A percentile compares a stretch with the other conserved stretches of the same genome.
phyloP scores from a whole-genome alignment of 35 echinoderm and acorn worm genomes.

The Lytechinus pictus region DNA sequence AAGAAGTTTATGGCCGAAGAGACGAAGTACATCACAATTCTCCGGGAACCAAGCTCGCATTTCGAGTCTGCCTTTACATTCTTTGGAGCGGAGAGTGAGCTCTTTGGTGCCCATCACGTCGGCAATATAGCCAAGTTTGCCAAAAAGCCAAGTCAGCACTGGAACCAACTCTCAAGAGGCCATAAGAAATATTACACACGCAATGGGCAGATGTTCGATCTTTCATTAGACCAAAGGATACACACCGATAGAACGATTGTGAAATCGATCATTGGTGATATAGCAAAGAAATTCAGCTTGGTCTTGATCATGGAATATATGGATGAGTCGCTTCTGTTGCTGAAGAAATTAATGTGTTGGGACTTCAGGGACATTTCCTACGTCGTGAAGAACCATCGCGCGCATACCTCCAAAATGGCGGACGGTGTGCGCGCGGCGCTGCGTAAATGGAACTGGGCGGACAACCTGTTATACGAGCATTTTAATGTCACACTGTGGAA shows the following conservation, averaged over 20 bases:
- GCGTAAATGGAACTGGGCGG: constrained; percentile 60
- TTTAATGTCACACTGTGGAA: constrained; percentile 74
- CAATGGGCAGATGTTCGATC: constrained; percentile 58
- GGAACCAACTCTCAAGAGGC: neutral
- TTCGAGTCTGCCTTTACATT: constrained; percentile 66
- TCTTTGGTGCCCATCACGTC: neutral
- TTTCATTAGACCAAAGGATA: constrained; percentile 14
- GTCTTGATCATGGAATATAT: constrained; percentile 74
- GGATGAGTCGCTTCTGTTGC: constrained; percentile 75
- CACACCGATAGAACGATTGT: constrained; percentile 58
- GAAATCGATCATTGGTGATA: neutral
- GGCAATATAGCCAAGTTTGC: constrained; percentile 20
- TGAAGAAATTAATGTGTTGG: constrained; percentile 72
- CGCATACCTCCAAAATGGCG: neutral
- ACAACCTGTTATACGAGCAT: constrained; percentile 57
- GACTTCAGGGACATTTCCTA: constrained; percentile 65
- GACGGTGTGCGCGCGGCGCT: constrained; percentile 51
- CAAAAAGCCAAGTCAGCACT: neutral
- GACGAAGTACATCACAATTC: constrained; percentile 66
- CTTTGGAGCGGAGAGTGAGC: constrained; percentile 46
- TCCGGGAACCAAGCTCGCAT: constrained; percentile 61
- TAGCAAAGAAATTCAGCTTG: constrained; percentile 55
- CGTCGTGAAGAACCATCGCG: constrained; percentile 61
- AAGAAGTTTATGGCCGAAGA: constrained; percentile 54
- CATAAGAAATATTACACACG: constrained; percentile 47